Percentiles rank a stretch among this genome's conserved stretches.
phyloP scores from a whole-genome alignment of 1,140 invertebrate genomes.

The Alviniconcha marisindica region DNA sequence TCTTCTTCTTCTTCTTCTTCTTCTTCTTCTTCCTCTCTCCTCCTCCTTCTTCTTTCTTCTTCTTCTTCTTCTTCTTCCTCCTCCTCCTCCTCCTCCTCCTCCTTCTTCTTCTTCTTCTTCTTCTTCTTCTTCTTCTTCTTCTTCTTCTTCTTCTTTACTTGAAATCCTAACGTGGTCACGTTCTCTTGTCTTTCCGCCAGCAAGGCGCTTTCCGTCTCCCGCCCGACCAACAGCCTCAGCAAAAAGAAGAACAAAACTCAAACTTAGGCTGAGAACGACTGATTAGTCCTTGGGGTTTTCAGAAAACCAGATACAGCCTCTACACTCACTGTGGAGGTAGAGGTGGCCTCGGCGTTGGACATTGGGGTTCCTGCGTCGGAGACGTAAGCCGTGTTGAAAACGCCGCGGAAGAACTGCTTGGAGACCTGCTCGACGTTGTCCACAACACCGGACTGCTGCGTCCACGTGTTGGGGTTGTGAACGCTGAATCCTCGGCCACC shows the following conservation, averaged over 20 bases:
- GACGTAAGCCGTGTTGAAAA: conserved; percentile 36
- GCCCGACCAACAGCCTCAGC: too few species aligned
- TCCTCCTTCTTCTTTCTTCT: conserved; percentile 19
- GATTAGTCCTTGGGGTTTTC: too few species aligned
- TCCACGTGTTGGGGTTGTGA: conserved; percentile 6
- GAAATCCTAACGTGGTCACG: too few species aligned
- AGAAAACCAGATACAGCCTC: too few species aligned
- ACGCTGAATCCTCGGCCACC: conserved; percentile 39
- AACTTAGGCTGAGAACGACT: too few species aligned
- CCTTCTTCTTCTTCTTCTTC: conserved; percentile 28
- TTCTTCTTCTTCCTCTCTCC: neutral
- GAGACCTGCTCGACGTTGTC: conserved; percentile 41
- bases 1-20: too few species aligned
- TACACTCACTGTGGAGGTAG: too few species aligned
- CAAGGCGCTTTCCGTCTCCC: too few species aligned
- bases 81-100: conserved; percentile 3
- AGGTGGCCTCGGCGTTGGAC: conserved; percentile 31
- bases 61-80: conserved; percentile 26
- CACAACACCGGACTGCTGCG: neutral
- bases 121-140: conserved; percentile 29
- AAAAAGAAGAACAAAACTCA: too few species aligned
- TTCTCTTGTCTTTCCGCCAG: too few species aligned
- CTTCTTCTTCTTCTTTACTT: conserved; percentile 18
- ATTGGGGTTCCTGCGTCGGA: neutral
- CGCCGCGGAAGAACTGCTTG: conserved; percentile 2